Evolutionary conservation across 2,888 invertebrate species (phyloP).

Genomic region (Drosophila yooni): DNA sequence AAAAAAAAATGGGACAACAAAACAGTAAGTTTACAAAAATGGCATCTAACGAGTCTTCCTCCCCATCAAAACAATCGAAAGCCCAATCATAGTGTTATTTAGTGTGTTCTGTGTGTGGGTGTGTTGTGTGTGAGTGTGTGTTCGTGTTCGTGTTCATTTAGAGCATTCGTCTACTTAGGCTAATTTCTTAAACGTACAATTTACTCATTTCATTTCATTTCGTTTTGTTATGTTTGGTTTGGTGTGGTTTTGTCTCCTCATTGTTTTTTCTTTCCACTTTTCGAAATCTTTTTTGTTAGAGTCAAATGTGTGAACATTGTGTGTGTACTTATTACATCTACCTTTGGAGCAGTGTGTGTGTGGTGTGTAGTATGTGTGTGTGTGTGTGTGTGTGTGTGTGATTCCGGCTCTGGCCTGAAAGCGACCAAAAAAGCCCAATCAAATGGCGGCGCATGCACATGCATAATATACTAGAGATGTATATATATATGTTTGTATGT

Average conservation of each 20-base stretch:
- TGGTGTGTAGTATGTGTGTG: background rate
- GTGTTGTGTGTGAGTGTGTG: constrained; percentile 11
- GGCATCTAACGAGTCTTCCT: constrained; percentile 44
- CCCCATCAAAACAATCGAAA: constrained; percentile 50
- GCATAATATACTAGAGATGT: constrained; percentile 23
- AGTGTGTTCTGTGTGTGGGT: constrained; percentile 13
- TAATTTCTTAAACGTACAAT: constrained; percentile 74
- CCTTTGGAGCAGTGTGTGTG: constrained; percentile 76
- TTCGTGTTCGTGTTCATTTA: constrained; percentile 53
- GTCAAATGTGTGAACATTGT: constrained; percentile 70
- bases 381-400: constrained; percentile 31
- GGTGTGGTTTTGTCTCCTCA: constrained; percentile 22
- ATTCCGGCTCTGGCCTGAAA: constrained; percentile 31
- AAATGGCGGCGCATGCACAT: constrained; percentile 53
- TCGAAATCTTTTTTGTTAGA: constrained; percentile 53
- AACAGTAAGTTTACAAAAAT: constrained; percentile 41
- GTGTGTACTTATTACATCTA: constrained; percentile 77
- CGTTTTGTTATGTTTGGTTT: constrained; percentile 48
- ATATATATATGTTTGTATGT: constrained; percentile 2
- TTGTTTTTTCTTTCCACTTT: constrained; percentile 39
- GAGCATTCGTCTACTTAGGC: constrained; percentile 81
- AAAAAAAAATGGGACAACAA: constrained; percentile 31
- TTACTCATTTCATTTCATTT: constrained; percentile 67
- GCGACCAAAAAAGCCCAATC: constrained; percentile 41
- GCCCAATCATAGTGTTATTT: constrained; percentile 36